Conservation (phyloP, 2,797 vertebrate genomes). For the Leptoclinus maculatus region DNA sequence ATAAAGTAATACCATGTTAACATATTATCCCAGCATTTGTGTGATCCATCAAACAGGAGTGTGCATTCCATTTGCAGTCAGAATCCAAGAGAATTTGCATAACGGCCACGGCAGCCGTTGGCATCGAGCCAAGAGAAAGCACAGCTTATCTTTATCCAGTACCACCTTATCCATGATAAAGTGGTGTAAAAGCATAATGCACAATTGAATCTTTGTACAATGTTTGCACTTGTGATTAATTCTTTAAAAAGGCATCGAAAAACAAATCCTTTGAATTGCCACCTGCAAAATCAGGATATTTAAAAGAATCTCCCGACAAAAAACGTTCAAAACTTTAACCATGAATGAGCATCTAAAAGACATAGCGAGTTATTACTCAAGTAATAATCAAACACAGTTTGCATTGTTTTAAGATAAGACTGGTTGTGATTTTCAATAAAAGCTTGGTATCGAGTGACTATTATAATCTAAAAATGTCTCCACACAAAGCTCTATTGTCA, state of each 20-base stretch:
- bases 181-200: constrained; percentile 52
- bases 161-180: constrained; percentile 42
- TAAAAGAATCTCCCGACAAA: not conserved
- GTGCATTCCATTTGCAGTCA: constrained; percentile 63
- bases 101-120: constrained; percentile 72
- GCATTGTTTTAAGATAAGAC: not conserved
- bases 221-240: constrained; percentile 42
- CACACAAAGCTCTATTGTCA: constrained; percentile 30
- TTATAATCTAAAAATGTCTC: not conserved
- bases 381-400: not conserved
- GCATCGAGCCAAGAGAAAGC: constrained; percentile 61
- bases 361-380: not conserved
- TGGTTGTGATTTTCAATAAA: not conserved
- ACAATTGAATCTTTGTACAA: constrained; percentile 41
- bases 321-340: not conserved
- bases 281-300: constrained; percentile 28
- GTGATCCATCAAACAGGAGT: constrained; percentile 28
- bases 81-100: constrained; percentile 78
- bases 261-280: constrained; percentile 7
- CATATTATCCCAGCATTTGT: not conserved
- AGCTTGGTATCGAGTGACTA: not conserved
- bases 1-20: not conserved
- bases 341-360: not conserved
- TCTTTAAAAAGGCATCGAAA: constrained; percentile 26
- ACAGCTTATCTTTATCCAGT: constrained; percentile 35